Conservation (phyloP, 2,113 vertebrate species). For the Heptranchias perlo region DNA sequence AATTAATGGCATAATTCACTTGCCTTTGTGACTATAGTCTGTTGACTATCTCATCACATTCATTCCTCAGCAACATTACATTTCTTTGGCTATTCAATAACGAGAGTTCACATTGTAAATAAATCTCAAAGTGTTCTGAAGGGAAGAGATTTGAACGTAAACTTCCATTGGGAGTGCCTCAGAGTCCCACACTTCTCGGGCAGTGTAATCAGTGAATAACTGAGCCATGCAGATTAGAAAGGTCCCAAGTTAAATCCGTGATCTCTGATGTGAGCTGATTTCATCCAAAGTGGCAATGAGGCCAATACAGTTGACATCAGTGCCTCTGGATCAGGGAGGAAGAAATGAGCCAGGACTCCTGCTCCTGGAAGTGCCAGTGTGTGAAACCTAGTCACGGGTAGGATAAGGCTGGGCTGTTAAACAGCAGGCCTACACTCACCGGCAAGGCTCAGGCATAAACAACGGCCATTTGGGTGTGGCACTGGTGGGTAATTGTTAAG, state of each 20-base stretch:
- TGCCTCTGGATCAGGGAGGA: too few relatives aligned
- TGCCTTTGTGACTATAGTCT: not conserved
- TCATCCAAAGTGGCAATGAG: not conserved
- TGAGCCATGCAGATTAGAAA: not conserved
- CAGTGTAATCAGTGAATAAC: not conserved
- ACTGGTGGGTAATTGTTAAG: not conserved
- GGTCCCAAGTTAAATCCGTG: not conserved
- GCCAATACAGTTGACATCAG: not conserved
- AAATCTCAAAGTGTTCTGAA: not conserved
- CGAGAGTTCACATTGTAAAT: not conserved
- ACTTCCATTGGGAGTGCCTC: not conserved
- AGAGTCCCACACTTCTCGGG: not conserved
- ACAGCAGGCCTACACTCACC: too few relatives aligned
- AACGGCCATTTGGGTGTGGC: too few relatives aligned
- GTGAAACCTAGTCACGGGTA: not conserved
- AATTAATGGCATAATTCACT: not conserved
- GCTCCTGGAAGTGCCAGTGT: not conserved
- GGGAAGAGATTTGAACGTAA: not conserved
- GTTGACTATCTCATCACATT: not conserved
- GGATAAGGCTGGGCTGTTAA: too few relatives aligned
- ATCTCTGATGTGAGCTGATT: not conserved
- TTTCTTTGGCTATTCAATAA: not conserved
- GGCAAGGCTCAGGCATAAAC: not conserved
- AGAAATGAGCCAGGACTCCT: not conserved
- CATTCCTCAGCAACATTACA: not conserved